phyloP scores from a whole-genome alignment of 1,140 invertebrate species.

The Dinoponera quadriceps region DNA sequence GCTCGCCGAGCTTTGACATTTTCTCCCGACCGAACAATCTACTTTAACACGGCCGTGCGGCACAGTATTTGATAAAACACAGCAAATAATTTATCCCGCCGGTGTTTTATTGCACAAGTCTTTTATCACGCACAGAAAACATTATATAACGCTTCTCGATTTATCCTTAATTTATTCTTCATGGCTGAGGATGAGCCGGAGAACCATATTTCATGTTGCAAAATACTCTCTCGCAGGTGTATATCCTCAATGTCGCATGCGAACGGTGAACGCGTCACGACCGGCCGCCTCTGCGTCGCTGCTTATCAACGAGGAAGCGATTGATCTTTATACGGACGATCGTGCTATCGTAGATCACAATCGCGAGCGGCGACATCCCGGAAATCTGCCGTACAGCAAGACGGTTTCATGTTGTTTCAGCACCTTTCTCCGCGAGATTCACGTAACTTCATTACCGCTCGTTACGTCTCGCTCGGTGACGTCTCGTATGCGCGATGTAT shows the following conservation, averaged over 20 bases:
- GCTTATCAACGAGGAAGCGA: constrained; percentile 30
- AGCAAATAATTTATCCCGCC: no score
- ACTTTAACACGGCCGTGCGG: no score
- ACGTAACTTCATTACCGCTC: constrained; percentile 46
- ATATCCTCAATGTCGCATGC: constrained; percentile 12
- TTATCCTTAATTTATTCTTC: background rate
- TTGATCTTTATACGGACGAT: constrained; percentile 9
- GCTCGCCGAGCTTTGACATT: background rate
- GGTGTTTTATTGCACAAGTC: no score
- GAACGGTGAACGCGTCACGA: constrained; percentile 17
- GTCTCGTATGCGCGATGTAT: background rate
- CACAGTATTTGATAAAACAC: no score
- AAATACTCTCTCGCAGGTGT: background rate
- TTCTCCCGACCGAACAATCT: background rate
- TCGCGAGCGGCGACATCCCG: constrained; percentile 41
- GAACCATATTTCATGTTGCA: background rate
- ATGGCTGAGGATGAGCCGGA: background rate
- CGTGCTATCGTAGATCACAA: constrained; percentile 16
- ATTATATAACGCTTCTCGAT: constrained; percentile 1
- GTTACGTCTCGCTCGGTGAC: constrained; percentile 30
- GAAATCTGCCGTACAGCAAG: constrained; percentile 24
- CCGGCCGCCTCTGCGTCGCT: no score
- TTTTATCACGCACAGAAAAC: no score
- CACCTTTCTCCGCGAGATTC: constrained; percentile 40
- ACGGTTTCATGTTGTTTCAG: constrained; percentile 11